Conservation (phyloP, 2,113 vertebrate species). For the Carassius gibelio region DNA sequence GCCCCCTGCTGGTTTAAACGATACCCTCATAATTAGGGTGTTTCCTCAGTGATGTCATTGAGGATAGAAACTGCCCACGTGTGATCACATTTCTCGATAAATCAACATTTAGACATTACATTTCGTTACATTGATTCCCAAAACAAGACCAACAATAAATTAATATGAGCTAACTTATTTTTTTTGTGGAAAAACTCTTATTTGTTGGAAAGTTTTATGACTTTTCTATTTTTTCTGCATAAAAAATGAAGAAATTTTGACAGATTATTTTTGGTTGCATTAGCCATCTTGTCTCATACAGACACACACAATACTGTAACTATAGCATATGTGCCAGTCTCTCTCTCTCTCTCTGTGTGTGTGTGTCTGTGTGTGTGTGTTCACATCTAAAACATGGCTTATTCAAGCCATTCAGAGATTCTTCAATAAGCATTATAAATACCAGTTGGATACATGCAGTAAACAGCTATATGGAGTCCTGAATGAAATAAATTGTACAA, state of each 20-base stretch:
- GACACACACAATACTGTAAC: neutral
- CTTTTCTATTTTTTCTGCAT: too few species aligned
- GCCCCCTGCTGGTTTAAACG: slow-evolving; percentile 5
- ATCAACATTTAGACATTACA: too few species aligned
- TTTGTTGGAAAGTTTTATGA: too few species aligned
- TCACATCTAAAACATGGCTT: too few species aligned
- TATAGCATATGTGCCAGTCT: neutral
- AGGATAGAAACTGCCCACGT: neutral
- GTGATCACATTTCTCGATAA: neutral
- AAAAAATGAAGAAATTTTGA: too few species aligned
- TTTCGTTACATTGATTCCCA: too few species aligned
- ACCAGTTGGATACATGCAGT: neutral
- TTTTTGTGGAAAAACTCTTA: too few species aligned
- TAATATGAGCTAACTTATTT: too few species aligned
- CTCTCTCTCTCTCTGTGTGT: neutral
- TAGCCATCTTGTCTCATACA: neutral
- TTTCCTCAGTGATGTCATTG: slow-evolving; percentile 20
- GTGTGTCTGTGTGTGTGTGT: too few species aligned
- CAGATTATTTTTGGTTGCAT: neutral
- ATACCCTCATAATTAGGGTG: slow-evolving; percentile 11
- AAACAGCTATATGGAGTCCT: neutral
- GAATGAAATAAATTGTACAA: too few species aligned
- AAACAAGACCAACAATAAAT: too few species aligned
- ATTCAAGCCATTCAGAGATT: neutral
- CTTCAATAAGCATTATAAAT: slow-evolving; percentile 2